Base-by-base conservation (phyloP, 2,797 vertebrate genomes). In the Spheniscus humboldti region DNA sequence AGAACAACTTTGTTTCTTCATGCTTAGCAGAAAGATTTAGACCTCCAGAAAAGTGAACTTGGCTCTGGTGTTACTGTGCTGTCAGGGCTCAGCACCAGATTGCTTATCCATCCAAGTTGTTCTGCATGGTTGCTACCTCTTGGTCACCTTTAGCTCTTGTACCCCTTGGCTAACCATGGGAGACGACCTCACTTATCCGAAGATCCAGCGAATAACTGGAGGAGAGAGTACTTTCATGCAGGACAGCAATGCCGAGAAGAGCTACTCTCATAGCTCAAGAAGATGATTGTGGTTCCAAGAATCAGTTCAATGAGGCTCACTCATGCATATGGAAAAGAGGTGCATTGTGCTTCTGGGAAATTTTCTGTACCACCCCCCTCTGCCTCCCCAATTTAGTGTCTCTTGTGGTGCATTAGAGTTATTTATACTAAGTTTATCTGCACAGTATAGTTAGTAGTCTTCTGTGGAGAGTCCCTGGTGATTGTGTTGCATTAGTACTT, bases 221-320 rank as follows among this genome's bases (percentile, higher is more conserved):
- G 75, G 41, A 64, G 47, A 16, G 22, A n/a, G 2, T 19, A 6
- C 28, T 73, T 68, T 41, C 64, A 30, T 62, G 59, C 62, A 64
- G 84, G 53, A 37, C 53, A 73, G 79, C 56, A 43, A 2, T 55
- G 33, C 66, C 3, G 2, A 45, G 52, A 63, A 35, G 55, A 60
- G 69, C 66, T 88, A 4, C n/a, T 74, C 1, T 0, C 17, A 5
- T 20, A 74, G 39, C 63, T 85, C 0, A 0, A 52, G 56, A 47
- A 60, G 24, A 35, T 18, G 52, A 37, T 13, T 35, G 13, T n/a
- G 56, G 15, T 92, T 74, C 50, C 82, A 59, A 8, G 56, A 67
- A 77, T 35, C 47, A 41, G 48, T 55, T 60, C 37, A 31, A 18
- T 60, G 35, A 67, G 37, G 50, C 37, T 68, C 14, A 7, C 18